phyloP scores from a whole-genome alignment of 2,113 vertebrate genomes.

The Oryzias curvinotus region DNA sequence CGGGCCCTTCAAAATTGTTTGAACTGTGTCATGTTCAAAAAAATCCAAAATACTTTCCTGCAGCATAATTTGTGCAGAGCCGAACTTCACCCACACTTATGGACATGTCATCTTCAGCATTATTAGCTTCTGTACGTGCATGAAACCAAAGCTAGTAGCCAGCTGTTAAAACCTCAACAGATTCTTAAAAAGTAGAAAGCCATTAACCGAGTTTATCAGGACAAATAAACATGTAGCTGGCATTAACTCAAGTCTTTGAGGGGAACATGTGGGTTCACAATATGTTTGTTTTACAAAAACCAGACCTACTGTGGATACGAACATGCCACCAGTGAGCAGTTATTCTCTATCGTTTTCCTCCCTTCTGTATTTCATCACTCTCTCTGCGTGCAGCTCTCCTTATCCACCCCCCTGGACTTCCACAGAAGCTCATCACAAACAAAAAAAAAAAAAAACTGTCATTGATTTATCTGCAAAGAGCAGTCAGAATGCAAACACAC shows the following conservation, averaged over 20 bases:
- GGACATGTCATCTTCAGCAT: constrained; percentile 16
- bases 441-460: constrained; percentile 31
- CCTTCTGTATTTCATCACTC: background rate
- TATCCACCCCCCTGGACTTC: constrained; percentile 25
- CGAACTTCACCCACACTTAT: constrained; percentile 8
- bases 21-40: no score
- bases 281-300: constrained; percentile 3
- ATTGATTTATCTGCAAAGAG: constrained; percentile 55
- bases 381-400: background rate
- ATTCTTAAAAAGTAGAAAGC: background rate
- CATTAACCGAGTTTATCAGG: constrained; percentile 11
- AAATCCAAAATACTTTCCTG: no score
- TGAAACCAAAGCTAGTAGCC: constrained; percentile 13
- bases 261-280: background rate
- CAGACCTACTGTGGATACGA: constrained; percentile 2
- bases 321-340: constrained; percentile 8
- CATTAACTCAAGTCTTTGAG: constrained; percentile 7
- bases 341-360: background rate
- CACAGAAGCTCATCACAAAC: constrained; percentile 19
- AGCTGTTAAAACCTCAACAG: constrained; percentile 17
- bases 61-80: background rate
- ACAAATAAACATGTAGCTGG: constrained; percentile 18
- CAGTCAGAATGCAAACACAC: constrained; percentile 19
- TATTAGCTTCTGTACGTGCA: constrained; percentile 16
- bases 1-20: no score